These are phyloP conservation scores for Girardia tigrina DNA, from an alignment of 2,888 invertebrate genomes.

Conservation along the genomic window DNA sequence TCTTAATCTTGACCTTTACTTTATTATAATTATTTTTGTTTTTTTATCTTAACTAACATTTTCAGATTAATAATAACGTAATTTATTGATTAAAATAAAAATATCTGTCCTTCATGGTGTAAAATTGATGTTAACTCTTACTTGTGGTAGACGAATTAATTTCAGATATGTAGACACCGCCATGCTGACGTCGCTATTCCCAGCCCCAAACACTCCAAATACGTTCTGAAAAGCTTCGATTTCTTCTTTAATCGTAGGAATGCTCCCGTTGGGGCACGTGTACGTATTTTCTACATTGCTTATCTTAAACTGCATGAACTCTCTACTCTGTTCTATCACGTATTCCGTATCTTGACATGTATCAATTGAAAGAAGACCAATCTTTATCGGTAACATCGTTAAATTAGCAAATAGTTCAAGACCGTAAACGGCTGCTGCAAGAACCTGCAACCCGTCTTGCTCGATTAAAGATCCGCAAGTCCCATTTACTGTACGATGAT, in stretches of 20 bases:
- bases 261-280: conserved; percentile 26
- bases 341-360: conserved; percentile 30
- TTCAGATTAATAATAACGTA: too few species aligned
- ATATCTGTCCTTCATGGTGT: too few species aligned
- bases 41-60: too few species aligned
- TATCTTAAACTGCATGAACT: conserved; percentile 21
- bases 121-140: too few species aligned
- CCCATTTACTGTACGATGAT: not conserved
- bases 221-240: conserved; percentile 21
- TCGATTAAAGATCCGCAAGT: conserved; percentile 8
- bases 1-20: too few species aligned
- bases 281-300: conserved; percentile 11
- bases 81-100: too few species aligned
- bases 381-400: not conserved
- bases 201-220: conserved; percentile 33
- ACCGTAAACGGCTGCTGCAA: conserved; percentile 25
- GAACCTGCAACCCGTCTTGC: conserved; percentile 32
- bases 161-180: conserved; percentile 32
- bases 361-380: conserved; percentile 33
- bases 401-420: not conserved
- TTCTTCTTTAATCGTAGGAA: conserved; percentile 17
- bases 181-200: conserved; percentile 33
- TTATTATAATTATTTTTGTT: too few species aligned
- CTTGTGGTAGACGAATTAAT: conserved; percentile 32
- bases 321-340: conserved; percentile 24